Evolutionary conservation across 2,113 vertebrate species (phyloP).

Genomic region (Donacobius atricapilla): DNA sequence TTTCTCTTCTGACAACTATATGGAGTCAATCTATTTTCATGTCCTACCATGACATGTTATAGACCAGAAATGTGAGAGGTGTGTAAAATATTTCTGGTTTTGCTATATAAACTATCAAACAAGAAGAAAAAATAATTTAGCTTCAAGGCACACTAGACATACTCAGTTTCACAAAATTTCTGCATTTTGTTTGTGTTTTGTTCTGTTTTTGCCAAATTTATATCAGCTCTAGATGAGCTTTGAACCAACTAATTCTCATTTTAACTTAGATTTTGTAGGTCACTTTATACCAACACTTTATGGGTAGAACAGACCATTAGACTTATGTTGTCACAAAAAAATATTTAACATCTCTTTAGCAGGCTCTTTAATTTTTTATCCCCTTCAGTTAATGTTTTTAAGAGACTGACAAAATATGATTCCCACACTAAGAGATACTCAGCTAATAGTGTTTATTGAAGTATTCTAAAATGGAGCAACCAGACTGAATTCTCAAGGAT

Average conservation of each 20-base stretch:
- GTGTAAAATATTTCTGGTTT: neutral
- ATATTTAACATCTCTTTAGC: neutral
- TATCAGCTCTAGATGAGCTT: neutral
- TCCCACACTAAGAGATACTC: neutral
- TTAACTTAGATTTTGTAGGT: neutral
- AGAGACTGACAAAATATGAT: neutral
- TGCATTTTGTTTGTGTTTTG: neutral
- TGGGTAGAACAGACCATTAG: neutral
- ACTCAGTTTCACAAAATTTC: neutral
- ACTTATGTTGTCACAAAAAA: neutral
- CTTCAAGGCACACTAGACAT: neutral
- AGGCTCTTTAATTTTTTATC: neutral
- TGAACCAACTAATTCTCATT: neutral
- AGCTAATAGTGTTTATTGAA: neutral
- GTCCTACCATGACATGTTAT: too few relatives aligned
- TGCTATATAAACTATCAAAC: neutral
- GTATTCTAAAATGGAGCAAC: neutral
- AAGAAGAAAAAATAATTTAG: neutral
- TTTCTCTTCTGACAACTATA: too few relatives aligned
- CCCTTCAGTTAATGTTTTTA: neutral
- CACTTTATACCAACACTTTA: neutral
- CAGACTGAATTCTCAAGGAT: neutral
- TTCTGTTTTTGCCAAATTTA: neutral
- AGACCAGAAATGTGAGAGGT: neutral
- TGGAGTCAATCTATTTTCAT: too few relatives aligned